Evolutionary conservation across 2,888 invertebrate genomes (phyloP).

Genomic region (Ypsolopha scabrella): DNA sequence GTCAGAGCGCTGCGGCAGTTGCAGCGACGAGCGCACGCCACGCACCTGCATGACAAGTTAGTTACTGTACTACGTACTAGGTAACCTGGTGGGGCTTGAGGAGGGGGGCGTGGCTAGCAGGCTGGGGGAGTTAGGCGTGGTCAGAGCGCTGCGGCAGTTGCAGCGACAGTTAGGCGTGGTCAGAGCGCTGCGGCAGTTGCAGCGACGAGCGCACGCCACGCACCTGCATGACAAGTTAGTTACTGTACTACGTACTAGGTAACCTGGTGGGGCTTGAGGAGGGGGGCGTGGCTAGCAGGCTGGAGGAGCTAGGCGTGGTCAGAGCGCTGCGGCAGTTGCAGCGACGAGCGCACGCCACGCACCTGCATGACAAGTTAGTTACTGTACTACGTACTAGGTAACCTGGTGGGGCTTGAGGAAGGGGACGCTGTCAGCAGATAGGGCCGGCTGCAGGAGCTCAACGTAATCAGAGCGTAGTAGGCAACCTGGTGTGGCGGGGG

Average conservation of each 20-base stretch:
- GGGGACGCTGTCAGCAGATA: conserved; percentile 79
- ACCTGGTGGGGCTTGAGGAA: conserved; percentile 90
- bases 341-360: conserved; percentile 55
- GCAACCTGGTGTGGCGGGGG: conserved; percentile 89
- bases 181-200: conserved; percentile 82
- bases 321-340: conserved; percentile 83
- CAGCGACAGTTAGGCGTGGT: conserved; percentile 78
- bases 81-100: conserved; percentile 89
- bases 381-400: conserved; percentile 76
- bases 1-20: conserved; percentile 84
- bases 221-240: conserved; percentile 78
- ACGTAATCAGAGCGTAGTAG: conserved; percentile 85
- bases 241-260: conserved; percentile 73
- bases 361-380: conserved; percentile 78
- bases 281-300: conserved; percentile 79
- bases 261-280: conserved; percentile 92
- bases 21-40: conserved; percentile 60
- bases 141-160: conserved; percentile 83
- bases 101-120: conserved; percentile 84
- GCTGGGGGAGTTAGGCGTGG: conserved; percentile 85
- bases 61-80: conserved; percentile 70
- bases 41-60: conserved; percentile 78
- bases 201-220: conserved; percentile 57
- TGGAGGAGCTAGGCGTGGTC: conserved; percentile 87
- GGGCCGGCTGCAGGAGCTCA: conserved; percentile 87